Conservation (phyloP, 2,113 vertebrate genomes). For the Egretta garzetta region DNA sequence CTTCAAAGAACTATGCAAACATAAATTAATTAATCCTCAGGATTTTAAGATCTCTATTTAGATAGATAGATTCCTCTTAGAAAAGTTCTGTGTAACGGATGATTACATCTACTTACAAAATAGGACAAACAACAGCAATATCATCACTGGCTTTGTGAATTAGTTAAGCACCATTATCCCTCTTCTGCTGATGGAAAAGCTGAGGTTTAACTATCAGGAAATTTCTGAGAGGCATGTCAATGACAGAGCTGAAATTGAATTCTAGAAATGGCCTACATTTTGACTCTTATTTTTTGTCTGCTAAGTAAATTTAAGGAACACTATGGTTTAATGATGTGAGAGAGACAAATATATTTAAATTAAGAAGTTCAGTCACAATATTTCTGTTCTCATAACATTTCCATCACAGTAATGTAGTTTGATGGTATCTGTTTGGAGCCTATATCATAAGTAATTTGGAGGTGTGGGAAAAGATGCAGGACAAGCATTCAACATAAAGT, state of each 20-base stretch:
- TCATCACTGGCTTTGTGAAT: background rate
- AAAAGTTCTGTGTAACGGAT: background rate
- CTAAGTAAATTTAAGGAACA: background rate
- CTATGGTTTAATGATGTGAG: background rate
- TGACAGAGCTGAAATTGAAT: background rate
- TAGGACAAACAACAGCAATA: constrained; percentile 30
- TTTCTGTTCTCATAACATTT: background rate
- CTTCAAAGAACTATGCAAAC: constrained; percentile 21
- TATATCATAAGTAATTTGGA: background rate
- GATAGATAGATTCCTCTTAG: background rate
- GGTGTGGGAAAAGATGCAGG: background rate
- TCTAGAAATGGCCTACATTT: background rate
- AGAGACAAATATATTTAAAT: background rate
- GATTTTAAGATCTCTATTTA: constrained; percentile 45
- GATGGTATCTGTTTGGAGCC: background rate
- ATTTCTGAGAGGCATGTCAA: background rate
- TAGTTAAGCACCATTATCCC: background rate
- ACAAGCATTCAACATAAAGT: background rate
- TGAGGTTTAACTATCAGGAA: background rate
- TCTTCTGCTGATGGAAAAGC: background rate
- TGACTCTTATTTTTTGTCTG: background rate
- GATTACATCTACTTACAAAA: constrained; percentile 22
- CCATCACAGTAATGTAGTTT: background rate
- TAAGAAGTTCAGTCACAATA: background rate
- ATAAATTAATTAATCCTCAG: constrained; percentile 42